Evolutionary conservation across 2,113 vertebrate genomes (phyloP), one percentile per base, ranked within the genome.

Genomic region (Plotosus lineatus): DNA sequence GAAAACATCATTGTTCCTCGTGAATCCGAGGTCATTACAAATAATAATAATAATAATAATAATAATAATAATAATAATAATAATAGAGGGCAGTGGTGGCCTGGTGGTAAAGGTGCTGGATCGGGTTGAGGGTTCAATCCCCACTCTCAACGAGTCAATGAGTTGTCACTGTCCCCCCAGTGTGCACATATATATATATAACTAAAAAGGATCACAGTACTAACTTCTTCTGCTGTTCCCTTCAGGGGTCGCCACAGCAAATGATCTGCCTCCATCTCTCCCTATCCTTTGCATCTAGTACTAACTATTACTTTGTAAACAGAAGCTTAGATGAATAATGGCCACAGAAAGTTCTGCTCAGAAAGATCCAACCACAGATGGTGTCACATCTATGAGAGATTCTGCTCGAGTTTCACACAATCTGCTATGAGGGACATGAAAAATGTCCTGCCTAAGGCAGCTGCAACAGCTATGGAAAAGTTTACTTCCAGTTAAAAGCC

Each of bases 331-430:
- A 72, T 78, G 65, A 63, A 3, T 78, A 69, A 79, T 69, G n/a
- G 23, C 63, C 6, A 44, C 14, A 10, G 15, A 28, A 26, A 66
- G 14, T 48, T 51, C 48, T 53, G 61, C 53, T 78, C 33, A 19
- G 12, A 66, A 68, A 19, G n/a, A 42, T 36, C 23, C 63, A 68
- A 69, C 31, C 63, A 40, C 48, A 69, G 48, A 68, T 69, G 77
- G 63, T 4, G 10, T 55, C 7, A 53, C 36, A 42, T 68, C 48
- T 79, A 40, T 9, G 23, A 51, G 50, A 69, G n/a, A 48, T 79
- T 79, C 63, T 79, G 77, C 38, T 79, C 68, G 36, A 65, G 14
- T 68, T 68, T 26, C n/a, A 42, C 8, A 79, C 63, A 79, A 79
- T 79, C 48, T 68, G 76, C 61, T 77, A 44, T 14, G 44, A 77